phyloP scores from a whole-genome alignment of 2,888 invertebrate genomes.

The Arge pagana region DNA sequence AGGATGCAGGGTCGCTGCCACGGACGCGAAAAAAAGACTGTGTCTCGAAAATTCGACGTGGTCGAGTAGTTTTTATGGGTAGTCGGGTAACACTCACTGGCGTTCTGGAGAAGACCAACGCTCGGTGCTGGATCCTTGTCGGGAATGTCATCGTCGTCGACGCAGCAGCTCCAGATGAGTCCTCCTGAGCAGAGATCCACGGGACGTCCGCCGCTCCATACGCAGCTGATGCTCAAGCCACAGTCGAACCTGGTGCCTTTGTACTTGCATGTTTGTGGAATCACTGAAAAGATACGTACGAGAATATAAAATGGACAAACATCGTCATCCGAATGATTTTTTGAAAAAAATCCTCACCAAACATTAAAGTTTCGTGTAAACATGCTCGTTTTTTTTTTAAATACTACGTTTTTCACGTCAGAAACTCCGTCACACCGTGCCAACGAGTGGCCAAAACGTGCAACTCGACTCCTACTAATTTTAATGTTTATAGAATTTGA shows the following conservation, averaged over 20 bases:
- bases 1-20: neutral
- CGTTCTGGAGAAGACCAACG: conserved; percentile 73
- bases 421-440: no score
- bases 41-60: conserved; percentile 7
- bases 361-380: conserved; percentile 1
- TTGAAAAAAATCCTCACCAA: neutral
- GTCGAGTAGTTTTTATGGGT: neutral
- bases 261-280: conserved; percentile 85
- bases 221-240: conserved; percentile 88
- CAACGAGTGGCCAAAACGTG: no score
- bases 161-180: conserved; percentile 93
- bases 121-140: conserved; percentile 51
- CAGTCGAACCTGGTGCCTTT: conserved; percentile 87
- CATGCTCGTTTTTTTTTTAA: no score
- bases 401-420: no score
- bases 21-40: no score
- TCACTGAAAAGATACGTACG: conserved; percentile 69
- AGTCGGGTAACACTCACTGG: conserved; percentile 77
- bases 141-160: conserved; percentile 70
- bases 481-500: no score
- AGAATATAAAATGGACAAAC: conserved; percentile 9
- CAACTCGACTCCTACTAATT: no score
- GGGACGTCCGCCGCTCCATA: conserved; percentile 84
- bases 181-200: conserved; percentile 91
- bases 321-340: neutral